Conservation (phyloP, 2,113 vertebrate species). For the Varanus salvator region DNA sequence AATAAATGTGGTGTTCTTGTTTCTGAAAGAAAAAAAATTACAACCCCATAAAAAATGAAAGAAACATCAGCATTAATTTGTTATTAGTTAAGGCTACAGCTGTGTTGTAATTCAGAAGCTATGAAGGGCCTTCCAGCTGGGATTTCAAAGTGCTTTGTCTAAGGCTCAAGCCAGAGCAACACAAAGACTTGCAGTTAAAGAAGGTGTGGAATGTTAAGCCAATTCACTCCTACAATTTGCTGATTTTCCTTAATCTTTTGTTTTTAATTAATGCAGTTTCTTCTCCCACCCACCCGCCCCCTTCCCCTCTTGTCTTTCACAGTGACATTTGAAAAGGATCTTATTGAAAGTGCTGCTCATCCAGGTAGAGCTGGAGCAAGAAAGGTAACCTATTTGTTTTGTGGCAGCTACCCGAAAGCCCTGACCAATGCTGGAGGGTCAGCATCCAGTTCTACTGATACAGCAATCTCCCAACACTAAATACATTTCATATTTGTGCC, state of each 20-base stretch:
- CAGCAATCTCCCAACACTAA: not conserved
- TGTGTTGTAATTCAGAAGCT: conserved; percentile 7
- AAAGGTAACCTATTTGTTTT: not conserved
- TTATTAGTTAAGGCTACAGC: not conserved
- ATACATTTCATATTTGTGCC: not conserved
- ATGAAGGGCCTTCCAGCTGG: not conserved
- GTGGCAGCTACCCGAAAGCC: not conserved
- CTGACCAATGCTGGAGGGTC: not conserved
- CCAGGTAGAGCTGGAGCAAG: not conserved
- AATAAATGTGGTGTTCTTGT: not conserved
- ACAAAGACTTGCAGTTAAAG: not conserved
- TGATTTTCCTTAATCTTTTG: not conserved
- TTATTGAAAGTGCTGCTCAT: not conserved
- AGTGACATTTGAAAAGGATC: conserved; percentile 26
- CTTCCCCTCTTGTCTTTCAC: not conserved
- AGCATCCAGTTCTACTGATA: not conserved
- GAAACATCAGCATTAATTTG: not conserved
- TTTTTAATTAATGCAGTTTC: not conserved
- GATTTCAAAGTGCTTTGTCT: not conserved
- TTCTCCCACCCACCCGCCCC: not conserved
- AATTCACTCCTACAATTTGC: not conserved
- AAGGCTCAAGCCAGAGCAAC: not conserved
- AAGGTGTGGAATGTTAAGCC: not conserved
- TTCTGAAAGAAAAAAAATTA: not conserved
- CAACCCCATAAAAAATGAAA: not conserved